phyloP scores from a whole-genome alignment of 2,888 invertebrate genomes.

The Drosophila merina region DNA sequence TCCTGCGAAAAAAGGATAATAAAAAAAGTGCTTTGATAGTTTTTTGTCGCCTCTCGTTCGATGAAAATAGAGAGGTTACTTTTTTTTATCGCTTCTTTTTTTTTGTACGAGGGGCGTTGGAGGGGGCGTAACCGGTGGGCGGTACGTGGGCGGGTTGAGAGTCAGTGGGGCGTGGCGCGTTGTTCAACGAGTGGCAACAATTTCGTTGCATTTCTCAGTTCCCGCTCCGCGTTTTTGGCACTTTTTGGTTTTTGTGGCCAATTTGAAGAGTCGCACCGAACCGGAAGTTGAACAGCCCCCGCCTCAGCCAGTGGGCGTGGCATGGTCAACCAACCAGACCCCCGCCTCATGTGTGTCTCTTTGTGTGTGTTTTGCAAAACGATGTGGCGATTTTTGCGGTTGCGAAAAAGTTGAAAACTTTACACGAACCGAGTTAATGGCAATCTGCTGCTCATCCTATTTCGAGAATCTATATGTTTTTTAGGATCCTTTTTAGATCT shows the following conservation, averaged over 20 bases:
- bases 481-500: no score
- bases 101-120: background rate
- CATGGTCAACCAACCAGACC: slow-evolving; percentile 41
- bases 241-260: slow-evolving; percentile 74
- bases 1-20: background rate
- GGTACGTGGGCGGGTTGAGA: slow-evolving; percentile 23
- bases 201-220: slow-evolving; percentile 43
- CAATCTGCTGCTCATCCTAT: background rate
- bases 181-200: slow-evolving; percentile 73
- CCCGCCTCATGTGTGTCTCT: background rate
- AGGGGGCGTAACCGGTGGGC: slow-evolving; percentile 6
- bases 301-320: slow-evolving; percentile 20
- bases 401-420: slow-evolving; percentile 69
- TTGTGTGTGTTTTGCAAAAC: slow-evolving; percentile 44
- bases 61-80: slow-evolving; percentile 47
- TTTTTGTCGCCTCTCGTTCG: slow-evolving; percentile 64
- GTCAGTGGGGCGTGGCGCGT: slow-evolving; percentile 30
- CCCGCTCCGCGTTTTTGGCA: slow-evolving; percentile 65
- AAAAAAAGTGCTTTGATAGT: slow-evolving; percentile 31
- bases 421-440: slow-evolving; percentile 39
- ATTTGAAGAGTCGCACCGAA: slow-evolving; percentile 55
- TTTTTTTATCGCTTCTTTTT: background rate
- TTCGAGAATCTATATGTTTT: background rate
- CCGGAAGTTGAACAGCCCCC: slow-evolving; percentile 23
- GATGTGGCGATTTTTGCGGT: slow-evolving; percentile 74